Evolutionary conservation across 2,888 invertebrate genomes (phyloP), one percentile per base, ranked within the genome.

Genomic region (Cerceris rybyensis): DNA sequence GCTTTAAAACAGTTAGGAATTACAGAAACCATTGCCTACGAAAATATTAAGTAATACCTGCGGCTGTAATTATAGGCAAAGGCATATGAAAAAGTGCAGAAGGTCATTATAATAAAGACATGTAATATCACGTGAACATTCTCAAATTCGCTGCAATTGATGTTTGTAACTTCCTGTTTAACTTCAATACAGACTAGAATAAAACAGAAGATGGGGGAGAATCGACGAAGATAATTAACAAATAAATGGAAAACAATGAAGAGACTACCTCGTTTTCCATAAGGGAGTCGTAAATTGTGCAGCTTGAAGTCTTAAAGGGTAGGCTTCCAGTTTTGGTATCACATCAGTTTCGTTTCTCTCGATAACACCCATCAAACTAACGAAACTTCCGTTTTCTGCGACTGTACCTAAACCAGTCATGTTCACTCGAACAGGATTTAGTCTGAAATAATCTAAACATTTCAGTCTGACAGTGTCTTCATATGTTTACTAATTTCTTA

Each of bases 221-320:
- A 28, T 28, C 28, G 2, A 28, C 28, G 28, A 28, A 28, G 28
- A 28, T 28, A 28, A 28, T 28, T 28, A 28, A 28, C 28, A 4
- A 28, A 28, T 28, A 28, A 28, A 4, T 28, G 4, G 1, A 9
- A 39, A 41, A 41, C 49, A 54, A 11, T 39, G 11, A n/a, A n/a
- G 17, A 28, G 70, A 54, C 65, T 54, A 75, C 87, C 58, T 68
- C 52, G 70, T 72, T 55, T 59, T 78, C 85, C 82, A 85, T 7
- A 88, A 57, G n/a, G 82, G 69, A 0, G 54, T 14, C 9, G 82
- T 66, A 41, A 82, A 84, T 11, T 78, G 76, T 1, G 54, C 41
- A 13, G 70, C 79, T 0, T 0, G 0, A 4, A 61, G 6, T 52
- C 83, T 70, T 8, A 8, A 5, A 0, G 0, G 0, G 17, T 41